Base-by-base conservation (phyloP, 2,888 invertebrate species). In the Harpalus rubripes region DNA sequence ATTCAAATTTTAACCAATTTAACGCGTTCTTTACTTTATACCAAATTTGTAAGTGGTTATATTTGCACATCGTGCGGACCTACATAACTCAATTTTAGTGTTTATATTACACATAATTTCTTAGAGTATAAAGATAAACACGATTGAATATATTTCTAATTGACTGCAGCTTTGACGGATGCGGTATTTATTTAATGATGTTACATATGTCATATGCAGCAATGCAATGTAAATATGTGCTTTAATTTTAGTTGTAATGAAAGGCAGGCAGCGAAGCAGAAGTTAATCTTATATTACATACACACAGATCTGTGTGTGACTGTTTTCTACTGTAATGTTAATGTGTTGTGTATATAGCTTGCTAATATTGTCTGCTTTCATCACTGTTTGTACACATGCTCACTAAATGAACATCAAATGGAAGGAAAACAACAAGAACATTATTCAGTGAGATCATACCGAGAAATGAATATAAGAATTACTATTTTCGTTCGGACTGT, bases 301-400 rank as follows among this genome's bases (percentile, higher is more conserved):
- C 44, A 12, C 12, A 26, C 44, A 41, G 12, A n/a, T 74, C 22
- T 41, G 1, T 39, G n/a, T 10, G 52, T 52, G 56, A 74, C 44
- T 52, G 8, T 32, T 32, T 32, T 32, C 32, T 59, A 18, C n/a
- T 56, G 56, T 56, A n/a, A n/a, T 52, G 52, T 52, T 8, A 3
- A 52, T 59, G 18, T 59, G 12, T 7, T 61, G 16, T 22, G 18
- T 61, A 8, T 61, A 61, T 5, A 18, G 16, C 8, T 4, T 61
- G 61, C 18, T 61, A 61, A 61, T 61, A 18, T 22, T 18, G 63
- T 26, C 26, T 16, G 18, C 63, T 63, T 63, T 63, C 63, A 63
- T 63, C 26, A 63, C 7, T 63, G 63, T 22, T 61, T 12, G 8
- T 12, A 52, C 44, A 52, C 32, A 4, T 5, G 5, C 32, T 5